Percentiles rank a stretch among this genome's conserved stretches.
phyloP scores from a whole-genome alignment of 2,888 invertebrate genomes.

The Muscina levida region DNA sequence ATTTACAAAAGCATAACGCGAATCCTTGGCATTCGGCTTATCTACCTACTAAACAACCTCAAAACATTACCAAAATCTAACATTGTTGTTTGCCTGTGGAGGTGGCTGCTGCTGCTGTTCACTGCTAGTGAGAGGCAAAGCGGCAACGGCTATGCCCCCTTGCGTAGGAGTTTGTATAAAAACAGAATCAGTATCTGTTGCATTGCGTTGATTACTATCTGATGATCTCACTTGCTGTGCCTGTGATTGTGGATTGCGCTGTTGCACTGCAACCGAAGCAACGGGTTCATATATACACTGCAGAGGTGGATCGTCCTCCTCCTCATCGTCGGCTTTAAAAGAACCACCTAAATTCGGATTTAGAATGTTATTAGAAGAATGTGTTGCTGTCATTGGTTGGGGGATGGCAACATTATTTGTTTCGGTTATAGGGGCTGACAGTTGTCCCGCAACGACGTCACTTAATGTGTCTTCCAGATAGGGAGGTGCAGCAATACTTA shows the following conservation, averaged over 20 bases:
- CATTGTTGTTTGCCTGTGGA: constrained; percentile 7
- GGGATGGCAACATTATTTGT: constrained; percentile 50
- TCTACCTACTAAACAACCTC: neutral
- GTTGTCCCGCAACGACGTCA: constrained; percentile 52
- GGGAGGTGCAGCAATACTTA: constrained; percentile 77
- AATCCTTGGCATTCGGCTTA: neutral
- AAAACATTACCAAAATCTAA: constrained; percentile 49
- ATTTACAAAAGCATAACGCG: neutral
- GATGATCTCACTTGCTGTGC: neutral
- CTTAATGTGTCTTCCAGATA: constrained; percentile 69
- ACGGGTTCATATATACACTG: constrained; percentile 78
- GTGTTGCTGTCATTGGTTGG: constrained; percentile 65
- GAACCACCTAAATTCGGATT: constrained; percentile 80
- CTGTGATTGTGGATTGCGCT: constrained; percentile 46
- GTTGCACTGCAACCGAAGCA: constrained; percentile 69
- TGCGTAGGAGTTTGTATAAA: constrained; percentile 77
- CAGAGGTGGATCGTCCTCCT: constrained; percentile 71
- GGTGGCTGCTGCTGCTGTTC: neutral
- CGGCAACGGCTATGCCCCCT: constrained; percentile 78
- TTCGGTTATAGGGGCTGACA: constrained; percentile 24
- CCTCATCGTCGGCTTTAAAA: constrained; percentile 76
- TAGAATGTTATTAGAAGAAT: constrained; percentile 79
- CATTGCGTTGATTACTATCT: constrained; percentile 29
- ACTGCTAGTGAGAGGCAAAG: constrained; percentile 72
- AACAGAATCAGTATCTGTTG: constrained; percentile 70